These are phyloP conservation scores for Lutjanus argentimaculatus DNA, from an alignment of 2,797 vertebrate genomes.

Conservation along the genomic window DNA sequence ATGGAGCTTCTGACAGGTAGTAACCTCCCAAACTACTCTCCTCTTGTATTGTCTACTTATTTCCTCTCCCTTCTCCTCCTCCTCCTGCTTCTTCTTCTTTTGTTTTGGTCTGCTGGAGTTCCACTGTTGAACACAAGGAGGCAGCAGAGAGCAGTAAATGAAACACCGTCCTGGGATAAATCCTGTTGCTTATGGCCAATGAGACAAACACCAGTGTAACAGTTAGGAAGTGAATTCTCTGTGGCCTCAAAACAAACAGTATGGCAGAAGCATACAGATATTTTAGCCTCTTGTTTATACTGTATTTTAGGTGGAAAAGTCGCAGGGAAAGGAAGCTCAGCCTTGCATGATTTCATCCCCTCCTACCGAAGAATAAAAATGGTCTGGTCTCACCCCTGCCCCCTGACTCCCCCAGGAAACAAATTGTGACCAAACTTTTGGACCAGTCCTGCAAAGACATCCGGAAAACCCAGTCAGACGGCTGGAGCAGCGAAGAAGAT, in stretches of 20 bases:
- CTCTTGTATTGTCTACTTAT: conserved; percentile 10
- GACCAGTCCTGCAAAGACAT: conserved; percentile 82
- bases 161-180: conserved; percentile 20
- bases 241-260: conserved; percentile 32
- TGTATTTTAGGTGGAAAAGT: conserved; percentile 88
- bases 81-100: conserved; percentile 8
- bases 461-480: conserved; percentile 81
- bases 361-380: conserved; percentile 81
- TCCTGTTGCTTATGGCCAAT: conserved; percentile 13
- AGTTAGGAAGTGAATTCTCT: conserved; percentile 40
- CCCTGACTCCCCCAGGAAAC: conserved; percentile 85
- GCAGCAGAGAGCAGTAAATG: conserved; percentile 81
- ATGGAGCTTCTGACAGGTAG: conserved; percentile 85
- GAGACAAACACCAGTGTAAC: conserved; percentile 33
- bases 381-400: conserved; percentile 82
- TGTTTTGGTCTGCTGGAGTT: conserved; percentile 36
- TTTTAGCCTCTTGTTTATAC: conserved; percentile 81
- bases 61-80: not conserved
- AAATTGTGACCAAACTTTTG: conserved; percentile 81
- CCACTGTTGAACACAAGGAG: conserved; percentile 73
- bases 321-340: conserved; percentile 84
- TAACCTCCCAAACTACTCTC: conserved; percentile 38
- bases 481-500: conserved; percentile 87
- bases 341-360: conserved; percentile 84
- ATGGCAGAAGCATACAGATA: conserved; percentile 37